Evolutionary conservation across 2,888 invertebrate genomes (phyloP), one percentile per base, ranked within the genome.

Genomic region (Crematogaster levior): DNA sequence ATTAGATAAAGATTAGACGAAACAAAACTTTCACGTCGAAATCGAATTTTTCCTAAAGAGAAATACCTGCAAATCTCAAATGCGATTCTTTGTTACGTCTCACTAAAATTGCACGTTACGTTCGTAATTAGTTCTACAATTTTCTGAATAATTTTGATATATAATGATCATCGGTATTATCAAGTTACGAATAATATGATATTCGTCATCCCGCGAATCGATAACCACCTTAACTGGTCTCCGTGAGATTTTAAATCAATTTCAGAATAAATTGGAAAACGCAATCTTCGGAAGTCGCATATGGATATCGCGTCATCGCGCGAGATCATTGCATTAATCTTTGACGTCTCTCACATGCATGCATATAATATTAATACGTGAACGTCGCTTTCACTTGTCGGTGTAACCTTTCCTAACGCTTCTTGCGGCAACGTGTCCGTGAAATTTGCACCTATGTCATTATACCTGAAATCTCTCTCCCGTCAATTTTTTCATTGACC

Each of bases 351-450:
- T 60, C 60, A 43, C 46, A 40, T 65, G 58, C 79, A 82, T 77
- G 81, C 73, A 83, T 81, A 74, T 82, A 66, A 86, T 86, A 83
- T 81, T 21, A 70, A 68, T 65, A 24, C 68, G 30, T n/a, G 27
- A 48, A 73, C 61, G 46, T 83, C 82, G 87, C 88, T 88, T 88
- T 88, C 88, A 88, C 88, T 87, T 79, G 60, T 82, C 80, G 46
- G 40, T 84, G 79, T 84, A 88, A 84, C 79, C 81, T 84, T 66
- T 68, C 46, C 34, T 51, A 51, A 60, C 21, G 77, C n/a, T 51
- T 58, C 51, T 68, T 63, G 51, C 27, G 24, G 63, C 51, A 66
- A 83, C 21, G 61, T 40, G 53, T 70, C 86, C 88, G 74, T 84
- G 86, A 88, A 87, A 86, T 60, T 81, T 65, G 40, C 75, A 68